These are phyloP conservation scores for Anguilla rostrata DNA, from an alignment of 2,113 vertebrate species.

Conservation along the genomic window DNA sequence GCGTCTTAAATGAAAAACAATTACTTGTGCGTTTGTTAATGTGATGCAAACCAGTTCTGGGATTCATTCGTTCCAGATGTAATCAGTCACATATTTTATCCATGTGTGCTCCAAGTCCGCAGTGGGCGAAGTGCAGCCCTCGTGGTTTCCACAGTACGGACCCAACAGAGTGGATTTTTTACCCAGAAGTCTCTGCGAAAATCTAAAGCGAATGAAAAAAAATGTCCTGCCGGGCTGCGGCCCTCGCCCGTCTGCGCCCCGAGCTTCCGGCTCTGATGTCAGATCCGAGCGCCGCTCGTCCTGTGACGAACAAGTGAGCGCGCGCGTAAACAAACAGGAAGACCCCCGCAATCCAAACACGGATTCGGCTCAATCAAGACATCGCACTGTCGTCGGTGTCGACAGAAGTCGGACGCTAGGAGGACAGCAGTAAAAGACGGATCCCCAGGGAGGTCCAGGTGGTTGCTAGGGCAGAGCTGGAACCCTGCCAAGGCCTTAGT, in stretches of 20 bases:
- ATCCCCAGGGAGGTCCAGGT: neutral
- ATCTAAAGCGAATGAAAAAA: neutral
- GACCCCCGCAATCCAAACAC: neutral
- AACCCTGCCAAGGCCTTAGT: neutral
- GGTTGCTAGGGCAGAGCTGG: neutral
- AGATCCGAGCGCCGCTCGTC: neutral
- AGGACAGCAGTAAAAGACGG: neutral
- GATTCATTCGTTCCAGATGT: neutral
- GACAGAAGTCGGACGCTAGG: neutral
- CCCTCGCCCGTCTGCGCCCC: neutral
- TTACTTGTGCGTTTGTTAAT: neutral
- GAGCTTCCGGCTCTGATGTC: neutral
- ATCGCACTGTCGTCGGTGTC: neutral
- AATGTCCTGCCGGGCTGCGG: neutral
- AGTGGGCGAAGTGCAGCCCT: neutral
- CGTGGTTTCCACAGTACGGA: neutral
- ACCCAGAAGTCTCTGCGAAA: neutral
- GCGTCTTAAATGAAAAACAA: neutral
- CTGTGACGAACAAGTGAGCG: neutral
- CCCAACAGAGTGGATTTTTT: neutral
- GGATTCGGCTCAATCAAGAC: neutral
- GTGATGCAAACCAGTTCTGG: slow-evolving; percentile 2
- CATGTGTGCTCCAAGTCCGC: neutral
- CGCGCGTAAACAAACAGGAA: neutral
- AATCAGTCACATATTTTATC: neutral